Evolutionary conservation across 2,113 vertebrate genomes (phyloP), one percentile per base, ranked within the genome.

Genomic region (Procavia capensis): DNA sequence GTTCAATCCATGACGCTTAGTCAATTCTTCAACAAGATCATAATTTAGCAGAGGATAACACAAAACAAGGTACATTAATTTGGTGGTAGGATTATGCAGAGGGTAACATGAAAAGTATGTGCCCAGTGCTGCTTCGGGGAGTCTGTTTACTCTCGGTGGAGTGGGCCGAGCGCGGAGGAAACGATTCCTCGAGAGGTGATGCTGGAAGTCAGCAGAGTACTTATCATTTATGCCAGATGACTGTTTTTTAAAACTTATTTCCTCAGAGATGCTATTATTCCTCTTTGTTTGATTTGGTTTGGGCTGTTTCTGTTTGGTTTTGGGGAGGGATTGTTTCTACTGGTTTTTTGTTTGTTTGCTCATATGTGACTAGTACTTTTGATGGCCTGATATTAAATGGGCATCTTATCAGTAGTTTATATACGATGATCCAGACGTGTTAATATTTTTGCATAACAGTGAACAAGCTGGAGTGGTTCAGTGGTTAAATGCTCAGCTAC

Each of bases 71-170:
- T 22, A 57, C 9, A 54, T 43, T 29, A 43, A 17, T 50, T 43
- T 82, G n/a, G 25, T 34, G 31, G 61, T n/a, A 59, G 43, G 39
- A 81, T 82, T 82, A 45, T 31, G 70, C 39, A 14, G 2, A 41
- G 16, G 20, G 13, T 57, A 43, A 31, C 74, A 47, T 29, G 70
- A 45, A 57, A 79, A 39, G 20, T 45, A 43, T 79, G 43, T 45
- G 20, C 36, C 72, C 47, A 19, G 22, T 0, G 1, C 16, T 11
- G 1, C 24, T 13, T 34, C 57, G 22, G 31, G 24, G 6, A 1
- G 2, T 39, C 31, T 90, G 25, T 34, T 50, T 91, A n/a, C 61
- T 87, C 50, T 22, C 25, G 34, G 5, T 11, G 29, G 34, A 59
- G 25, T 16, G 57, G 10, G 25, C 25, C 84, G 34, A 19, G 2